Base-by-base conservation (phyloP, 2,113 vertebrate genomes). In the Conger conger region DNA sequence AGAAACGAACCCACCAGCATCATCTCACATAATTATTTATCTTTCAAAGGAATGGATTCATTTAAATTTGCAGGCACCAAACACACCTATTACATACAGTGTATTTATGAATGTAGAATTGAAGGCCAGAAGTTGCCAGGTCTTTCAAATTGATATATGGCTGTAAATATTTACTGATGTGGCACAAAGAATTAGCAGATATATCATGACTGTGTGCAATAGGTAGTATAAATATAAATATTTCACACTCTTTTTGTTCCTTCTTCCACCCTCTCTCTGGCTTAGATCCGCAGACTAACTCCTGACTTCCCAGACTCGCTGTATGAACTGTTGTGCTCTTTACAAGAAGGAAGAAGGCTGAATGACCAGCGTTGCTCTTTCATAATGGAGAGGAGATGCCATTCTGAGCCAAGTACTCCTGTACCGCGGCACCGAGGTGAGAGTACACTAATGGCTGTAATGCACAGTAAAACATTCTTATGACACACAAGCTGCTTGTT, bases 331-430 rank as follows among this genome's bases (percentile, higher is more conserved):
- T 91, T 96, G 42, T 95, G 91, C 89, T 89, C 92, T 13, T 80
- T 95, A 20, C 94, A 94, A 90, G 95, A 96, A 86, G 95, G 95
- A 6, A 85, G 95, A 0, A 91, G 95, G 0, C 92, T 96, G 86
- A 95, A 96, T 40, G 95, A 96, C 90, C 95, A 96, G 91, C 95
- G 95, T 81, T 96, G 95, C 91, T 95, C 95, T 76, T 96, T 96
- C 90, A 88, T 78, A 13, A 83, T 94, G 84, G 92, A 94, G 86
- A 88, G 95, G 89, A 91, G 95, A 84, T 96, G 95, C 89, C 93
- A 95, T 89, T 96, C 95, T 0, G 95, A 94, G 88, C 95, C 95
- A 78, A 93, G 92, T 85, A 89, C 93, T 81, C 91, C 81, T 79
- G 93, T 89, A 40, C 94, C 92, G 0, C 87, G 80, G 20, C 86